Base-by-base conservation (phyloP, 2,113 vertebrate species). In the Tichodroma muraria region DNA sequence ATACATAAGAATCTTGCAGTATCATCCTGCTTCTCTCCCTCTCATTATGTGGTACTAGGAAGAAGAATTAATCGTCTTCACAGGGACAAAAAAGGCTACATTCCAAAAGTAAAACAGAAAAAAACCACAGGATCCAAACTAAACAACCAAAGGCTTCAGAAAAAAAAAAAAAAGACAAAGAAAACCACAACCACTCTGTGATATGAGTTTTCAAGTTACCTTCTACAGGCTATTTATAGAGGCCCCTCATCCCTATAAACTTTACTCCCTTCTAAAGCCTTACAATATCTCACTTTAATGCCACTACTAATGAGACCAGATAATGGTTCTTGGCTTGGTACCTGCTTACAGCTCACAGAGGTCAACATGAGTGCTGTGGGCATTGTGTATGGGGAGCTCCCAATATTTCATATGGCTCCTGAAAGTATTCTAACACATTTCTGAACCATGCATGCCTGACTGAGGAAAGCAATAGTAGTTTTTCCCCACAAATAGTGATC, bases 21-120 rank as follows among this genome's bases (percentile, higher is more conserved):
- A 88, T 79, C 81, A 95, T 94, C 54, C 66, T 91, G 88, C 49
- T 77, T 91, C 72, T 89, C 71, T 78, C 61, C 49, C 38, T 85
- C 75, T 69, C 45, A 31, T 47, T 90, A 84, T 57, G 33, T 71
- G 53, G 13, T 61, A 89, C 59, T 28, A 72, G 81, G 38, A 88
- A 77, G 10, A 91, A 42, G 15, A 79, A 88, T 68, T 82, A 82
- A 85, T 44, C 33, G 14, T 72, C 45, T 79, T 95, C 20, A 25
- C 15, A n/a, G 59, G 37, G 31, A 91, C 68, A 86, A 85, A 88
- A 89, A 85, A 38, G 57, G 22, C 53, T 60, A 54, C 4, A 1
- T 17, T 94, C 61, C 50, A 91, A 57, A 80, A 91, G 0, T n/a
- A 53, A 91, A 87, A 56, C 2, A 69, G 3, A 24, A 79, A 80